Evolutionary conservation across 2,888 invertebrate genomes (phyloP), one percentile per base, ranked within the genome.

Genomic region (Ichneumon xanthorius): DNA sequence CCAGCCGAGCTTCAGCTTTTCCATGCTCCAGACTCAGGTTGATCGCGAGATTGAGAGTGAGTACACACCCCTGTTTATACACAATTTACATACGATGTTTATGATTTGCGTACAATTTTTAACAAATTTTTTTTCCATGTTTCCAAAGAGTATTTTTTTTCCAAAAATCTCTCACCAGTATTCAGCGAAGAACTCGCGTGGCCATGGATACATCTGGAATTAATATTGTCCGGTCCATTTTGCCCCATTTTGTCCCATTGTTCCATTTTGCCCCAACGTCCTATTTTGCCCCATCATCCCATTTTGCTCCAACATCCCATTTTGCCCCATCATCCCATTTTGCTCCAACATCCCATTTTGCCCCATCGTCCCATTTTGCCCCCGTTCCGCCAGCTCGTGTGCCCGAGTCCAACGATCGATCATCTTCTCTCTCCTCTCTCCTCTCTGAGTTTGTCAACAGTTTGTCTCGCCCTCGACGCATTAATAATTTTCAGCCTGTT

Each of bases 31-130:
- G 88, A 89, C 91, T 55, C 92, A 92, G 80, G 92, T 94, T 86
- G 93, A 94, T 89, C 90, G 91, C 75, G 92, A 93, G 82, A 91
- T 94, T 77, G 93, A 93, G 88, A 91, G 94, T 94, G 87, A 93
- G 93, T 94, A 92, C 50, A 26, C 7, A 65, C 7, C 26, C 2
- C 26, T 16, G 2, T 11, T 61, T 26, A 3, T 11, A 11, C 63
- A 37, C 11, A 55, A 7, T 55, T 58, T 22, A 22, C 9, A 22
- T 58, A 14, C 58, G 22, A 22, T 14, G 26, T 58, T 26, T 26
- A 58, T 16, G 4, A 58, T 58, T 58, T 58, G 3, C 30, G 6
- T 6, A 4, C 22, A 26, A 63, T 16, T 33, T 63, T 63, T 5
- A n/a, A 19, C 19, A 0, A 16, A 70, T 30, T 48, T 70, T 50